phyloP scores from a whole-genome alignment of 1,140 invertebrate species.

The Drosophila melanogaster region DNA sequence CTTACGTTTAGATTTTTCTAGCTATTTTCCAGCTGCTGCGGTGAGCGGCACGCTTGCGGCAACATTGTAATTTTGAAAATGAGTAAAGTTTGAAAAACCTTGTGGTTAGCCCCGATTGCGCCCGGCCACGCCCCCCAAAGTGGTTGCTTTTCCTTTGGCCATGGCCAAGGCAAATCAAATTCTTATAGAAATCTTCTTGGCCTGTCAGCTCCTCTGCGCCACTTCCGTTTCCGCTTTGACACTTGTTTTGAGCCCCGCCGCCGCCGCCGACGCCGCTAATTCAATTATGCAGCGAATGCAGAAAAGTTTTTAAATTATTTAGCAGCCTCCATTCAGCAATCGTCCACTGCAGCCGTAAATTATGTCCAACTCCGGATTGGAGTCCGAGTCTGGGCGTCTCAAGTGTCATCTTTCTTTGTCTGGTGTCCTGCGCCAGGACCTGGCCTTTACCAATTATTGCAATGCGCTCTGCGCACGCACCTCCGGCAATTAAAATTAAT shows the following conservation, averaged over 20 bases:
- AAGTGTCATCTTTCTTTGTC: conserved; percentile 72
- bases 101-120: conserved; percentile 50
- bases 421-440: conserved; percentile 22
- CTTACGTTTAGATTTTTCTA: conserved; percentile 83
- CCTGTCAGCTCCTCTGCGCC: conserved; percentile 33
- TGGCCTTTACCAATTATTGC: conserved; percentile 67
- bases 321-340: conserved; percentile 44
- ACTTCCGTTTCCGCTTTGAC: conserved; percentile 78
- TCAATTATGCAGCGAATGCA: conserved; percentile 68
- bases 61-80: conserved; percentile 84
- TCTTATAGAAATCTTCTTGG: conserved; percentile 69
- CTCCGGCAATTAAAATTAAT: conserved; percentile 74
- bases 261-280: conserved; percentile 21
- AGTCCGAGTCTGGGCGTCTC: conserved; percentile 42
- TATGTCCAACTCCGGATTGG: conserved; percentile 38
- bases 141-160: conserved; percentile 18
- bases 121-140: conserved; percentile 1
- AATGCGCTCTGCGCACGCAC: conserved; percentile 50
- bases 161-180: conserved; percentile 63
- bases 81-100: conserved; percentile 83
- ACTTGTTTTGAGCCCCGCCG: conserved; percentile 64
- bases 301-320: conserved; percentile 72
- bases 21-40: conserved; percentile 56
- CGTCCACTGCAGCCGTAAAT: conserved; percentile 39
- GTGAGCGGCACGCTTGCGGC: conserved; percentile 74